Conservation (phyloP, 2,797 vertebrate genomes). For the Macroramphosus scolopax region DNA sequence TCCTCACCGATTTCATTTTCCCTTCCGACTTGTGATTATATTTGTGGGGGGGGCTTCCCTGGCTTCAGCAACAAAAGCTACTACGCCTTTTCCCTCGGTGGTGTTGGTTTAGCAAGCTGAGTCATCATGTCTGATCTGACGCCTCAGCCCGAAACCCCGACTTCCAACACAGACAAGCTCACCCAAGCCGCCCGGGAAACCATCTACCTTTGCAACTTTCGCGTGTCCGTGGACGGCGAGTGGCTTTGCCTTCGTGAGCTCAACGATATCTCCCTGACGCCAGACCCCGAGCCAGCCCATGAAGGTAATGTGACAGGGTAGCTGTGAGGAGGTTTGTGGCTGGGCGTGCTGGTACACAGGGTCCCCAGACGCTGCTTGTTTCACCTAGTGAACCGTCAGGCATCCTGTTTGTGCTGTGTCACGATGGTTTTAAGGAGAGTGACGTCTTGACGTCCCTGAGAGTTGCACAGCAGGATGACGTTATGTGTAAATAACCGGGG, state of each 20-base stretch:
- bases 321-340: slow-evolving; percentile 16
- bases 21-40: slow-evolving; percentile 18
- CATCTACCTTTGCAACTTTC: slow-evolving; percentile 99
- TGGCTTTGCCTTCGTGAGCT: slow-evolving; percentile 98
- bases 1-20: slow-evolving; percentile 26
- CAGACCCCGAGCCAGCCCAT: slow-evolving; percentile 97
- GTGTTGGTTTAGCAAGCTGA: slow-evolving; percentile 85
- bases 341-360: slow-evolving; percentile 54
- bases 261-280: slow-evolving; percentile 98
- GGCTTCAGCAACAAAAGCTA: slow-evolving; percentile 42
- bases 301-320: slow-evolving; percentile 85
- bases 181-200: slow-evolving; percentile 99
- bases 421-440: slow-evolving; percentile 18
- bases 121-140: slow-evolving; percentile 99
- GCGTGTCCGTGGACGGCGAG: slow-evolving; percentile 98
- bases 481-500: slow-evolving; percentile 32
- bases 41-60: slow-evolving; percentile 9
- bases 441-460: neutral
- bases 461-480: slow-evolving; percentile 31
- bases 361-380: neutral
- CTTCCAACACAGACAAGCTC: slow-evolving; percentile 99
- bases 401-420: slow-evolving; percentile 34
- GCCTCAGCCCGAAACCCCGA: slow-evolving; percentile 95
- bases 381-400: neutral
- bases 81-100: slow-evolving; percentile 34